Percentiles rank a stretch among this genome's conserved stretches.
Conservation (phyloP, 2,888 invertebrate species). For the Sericinus montela region DNA sequence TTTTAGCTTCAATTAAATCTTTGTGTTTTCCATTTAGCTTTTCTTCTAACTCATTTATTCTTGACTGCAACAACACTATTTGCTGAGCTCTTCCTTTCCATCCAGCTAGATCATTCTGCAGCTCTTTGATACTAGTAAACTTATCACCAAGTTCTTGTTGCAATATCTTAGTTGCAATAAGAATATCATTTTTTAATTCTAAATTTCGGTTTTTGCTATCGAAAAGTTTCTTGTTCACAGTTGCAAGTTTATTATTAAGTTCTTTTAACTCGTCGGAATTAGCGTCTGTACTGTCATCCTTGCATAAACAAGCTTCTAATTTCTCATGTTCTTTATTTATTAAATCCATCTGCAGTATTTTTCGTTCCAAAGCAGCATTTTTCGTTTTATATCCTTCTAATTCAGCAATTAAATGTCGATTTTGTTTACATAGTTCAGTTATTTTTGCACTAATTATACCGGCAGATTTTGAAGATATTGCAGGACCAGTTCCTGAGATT, state of each 20-base stretch:
- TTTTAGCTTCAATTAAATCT: slow-evolving; percentile 43
- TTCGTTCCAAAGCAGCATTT: slow-evolving; percentile 74
- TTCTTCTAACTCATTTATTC: slow-evolving; percentile 82
- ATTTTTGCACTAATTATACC: slow-evolving; percentile 82
- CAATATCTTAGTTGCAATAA: slow-evolving; percentile 85
- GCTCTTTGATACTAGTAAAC: slow-evolving; percentile 80
- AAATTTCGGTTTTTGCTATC: slow-evolving; percentile 84
- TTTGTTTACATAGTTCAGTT: slow-evolving; percentile 82
- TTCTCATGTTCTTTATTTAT: slow-evolving; percentile 56
- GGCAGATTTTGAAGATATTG: slow-evolving; percentile 69
- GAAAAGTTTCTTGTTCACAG: slow-evolving; percentile 81
- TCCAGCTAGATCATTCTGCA: slow-evolving; percentile 77
- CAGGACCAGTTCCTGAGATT: slow-evolving; percentile 64
- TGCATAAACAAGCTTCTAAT: slow-evolving; percentile 54
- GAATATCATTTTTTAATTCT: slow-evolving; percentile 84
- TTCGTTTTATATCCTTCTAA: slow-evolving; percentile 80
- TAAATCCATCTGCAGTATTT: slow-evolving; percentile 63
- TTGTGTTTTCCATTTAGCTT: slow-evolving; percentile 74
- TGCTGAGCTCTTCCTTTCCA: slow-evolving; percentile 91
- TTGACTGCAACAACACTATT: slow-evolving; percentile 83
- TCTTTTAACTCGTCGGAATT: slow-evolving; percentile 76
- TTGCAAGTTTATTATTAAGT: slow-evolving; percentile 79
- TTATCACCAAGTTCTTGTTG: slow-evolving; percentile 88
- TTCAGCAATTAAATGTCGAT: slow-evolving; percentile 82
- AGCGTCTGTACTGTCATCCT: slow-evolving; percentile 63